Evolutionary conservation across 2,113 vertebrate species (phyloP).

Genomic region (Procavia capensis): DNA sequence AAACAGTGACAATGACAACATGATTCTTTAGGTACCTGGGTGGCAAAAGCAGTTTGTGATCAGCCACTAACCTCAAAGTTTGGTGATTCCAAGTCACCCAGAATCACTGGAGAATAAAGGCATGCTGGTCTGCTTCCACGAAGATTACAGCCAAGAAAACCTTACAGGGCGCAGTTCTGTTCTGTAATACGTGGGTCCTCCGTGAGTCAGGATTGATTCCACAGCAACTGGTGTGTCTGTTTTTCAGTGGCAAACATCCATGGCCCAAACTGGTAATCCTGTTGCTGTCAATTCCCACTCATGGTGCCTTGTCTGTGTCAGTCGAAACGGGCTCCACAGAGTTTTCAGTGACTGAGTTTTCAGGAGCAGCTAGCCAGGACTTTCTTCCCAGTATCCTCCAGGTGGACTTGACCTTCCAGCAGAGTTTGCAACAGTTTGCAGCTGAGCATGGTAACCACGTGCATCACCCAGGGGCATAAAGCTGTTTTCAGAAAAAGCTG

Average conservation of each 20-base stretch:
- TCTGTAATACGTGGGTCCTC: not conserved
- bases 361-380: not conserved
- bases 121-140: not conserved
- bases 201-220: not conserved
- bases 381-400: not conserved
- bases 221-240: not conserved
- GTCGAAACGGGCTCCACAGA: not conserved
- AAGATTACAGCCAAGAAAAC: not conserved
- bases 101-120: not conserved
- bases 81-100: not conserved
- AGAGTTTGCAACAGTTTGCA: too few relatives aligned
- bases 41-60: not conserved
- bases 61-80: not conserved
- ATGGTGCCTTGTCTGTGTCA: not conserved
- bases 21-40: not conserved
- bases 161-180: too few relatives aligned
- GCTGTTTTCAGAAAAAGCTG: not conserved
- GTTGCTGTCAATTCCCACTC: not conserved
- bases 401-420: not conserved
- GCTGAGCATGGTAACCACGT: not conserved
- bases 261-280: not conserved
- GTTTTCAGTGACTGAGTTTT: too few relatives aligned
- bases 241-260: not conserved
- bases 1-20: too few relatives aligned
- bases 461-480: not conserved